phyloP scores from a whole-genome alignment of 2,888 invertebrate genomes.

The Drosophila longiperda region DNA sequence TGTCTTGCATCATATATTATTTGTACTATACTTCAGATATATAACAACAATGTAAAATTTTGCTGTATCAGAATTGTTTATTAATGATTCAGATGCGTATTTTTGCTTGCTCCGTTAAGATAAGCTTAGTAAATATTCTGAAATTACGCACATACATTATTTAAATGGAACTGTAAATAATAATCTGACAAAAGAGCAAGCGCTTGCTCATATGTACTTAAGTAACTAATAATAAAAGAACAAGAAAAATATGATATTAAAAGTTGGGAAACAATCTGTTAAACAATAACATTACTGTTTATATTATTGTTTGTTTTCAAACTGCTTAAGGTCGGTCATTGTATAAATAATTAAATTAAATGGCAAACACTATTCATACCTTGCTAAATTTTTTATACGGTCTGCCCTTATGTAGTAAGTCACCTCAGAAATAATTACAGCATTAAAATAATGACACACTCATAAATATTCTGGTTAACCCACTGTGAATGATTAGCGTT shows the following conservation, averaged over 20 bases:
- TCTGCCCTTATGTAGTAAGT: not conserved
- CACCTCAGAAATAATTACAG: not conserved
- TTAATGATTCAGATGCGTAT: constrained; percentile 33
- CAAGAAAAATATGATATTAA: constrained; percentile 4
- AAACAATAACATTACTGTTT: not conserved
- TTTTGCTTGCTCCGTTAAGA: constrained; percentile 10
- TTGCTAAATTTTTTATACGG: not conserved
- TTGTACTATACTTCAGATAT: not conserved
- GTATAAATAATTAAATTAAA: not conserved
- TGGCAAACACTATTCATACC: not conserved
- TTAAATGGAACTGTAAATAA: constrained; percentile 3
- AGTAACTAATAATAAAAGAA: not conserved
- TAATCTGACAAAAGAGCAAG: not conserved
- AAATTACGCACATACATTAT: constrained; percentile 1
- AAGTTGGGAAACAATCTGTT: not conserved
- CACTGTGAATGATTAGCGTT: constrained; percentile 21
- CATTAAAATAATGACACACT: not conserved
- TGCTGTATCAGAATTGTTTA: not conserved
- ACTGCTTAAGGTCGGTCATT: not conserved
- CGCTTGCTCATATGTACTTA: not conserved
- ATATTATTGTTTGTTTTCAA: not conserved
- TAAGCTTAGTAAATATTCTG: constrained; percentile 25
- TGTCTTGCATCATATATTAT: not conserved
- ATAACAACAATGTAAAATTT: not conserved
- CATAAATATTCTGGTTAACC: constrained; percentile 13